Evolutionary conservation across 2,113 vertebrate genomes (phyloP).

Genomic region (Peromyscus polionotus): DNA sequence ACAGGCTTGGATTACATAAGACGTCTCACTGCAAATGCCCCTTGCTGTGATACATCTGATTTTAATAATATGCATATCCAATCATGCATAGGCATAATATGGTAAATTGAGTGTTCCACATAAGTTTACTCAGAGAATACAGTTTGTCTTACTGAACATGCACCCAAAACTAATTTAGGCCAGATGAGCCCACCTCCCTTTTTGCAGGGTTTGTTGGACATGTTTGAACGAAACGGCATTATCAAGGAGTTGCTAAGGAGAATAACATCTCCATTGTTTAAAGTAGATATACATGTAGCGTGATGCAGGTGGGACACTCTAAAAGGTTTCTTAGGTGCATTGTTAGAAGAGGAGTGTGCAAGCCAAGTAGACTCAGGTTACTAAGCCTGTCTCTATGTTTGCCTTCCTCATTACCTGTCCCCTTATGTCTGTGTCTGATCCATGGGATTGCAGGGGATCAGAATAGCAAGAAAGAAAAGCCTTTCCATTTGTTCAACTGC

Average conservation of each 20-base stretch:
- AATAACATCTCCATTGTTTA: neutral
- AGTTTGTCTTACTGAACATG: neutral
- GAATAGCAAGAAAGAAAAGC: neutral
- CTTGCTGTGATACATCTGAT: neutral
- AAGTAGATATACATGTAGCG: neutral
- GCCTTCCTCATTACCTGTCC: neutral
- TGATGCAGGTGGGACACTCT: too few species aligned
- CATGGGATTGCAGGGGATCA: neutral
- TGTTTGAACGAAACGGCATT: neutral
- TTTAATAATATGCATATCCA: neutral
- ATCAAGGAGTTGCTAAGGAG: neutral
- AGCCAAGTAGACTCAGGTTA: neutral
- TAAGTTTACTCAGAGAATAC: neutral
- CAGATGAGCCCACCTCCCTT: neutral
- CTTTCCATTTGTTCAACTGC: neutral
- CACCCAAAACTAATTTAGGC: neutral
- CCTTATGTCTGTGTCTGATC: neutral
- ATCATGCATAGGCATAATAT: neutral
- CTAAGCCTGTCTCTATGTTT: neutral
- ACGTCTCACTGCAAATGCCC: too few species aligned
- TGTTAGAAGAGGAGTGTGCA: neutral
- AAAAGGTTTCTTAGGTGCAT: neutral
- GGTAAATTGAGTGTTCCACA: neutral
- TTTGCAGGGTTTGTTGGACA: neutral
- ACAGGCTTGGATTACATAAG: neutral